Evolutionary conservation across 2,888 invertebrate genomes (phyloP).

Genomic region (Amiota communis): DNA sequence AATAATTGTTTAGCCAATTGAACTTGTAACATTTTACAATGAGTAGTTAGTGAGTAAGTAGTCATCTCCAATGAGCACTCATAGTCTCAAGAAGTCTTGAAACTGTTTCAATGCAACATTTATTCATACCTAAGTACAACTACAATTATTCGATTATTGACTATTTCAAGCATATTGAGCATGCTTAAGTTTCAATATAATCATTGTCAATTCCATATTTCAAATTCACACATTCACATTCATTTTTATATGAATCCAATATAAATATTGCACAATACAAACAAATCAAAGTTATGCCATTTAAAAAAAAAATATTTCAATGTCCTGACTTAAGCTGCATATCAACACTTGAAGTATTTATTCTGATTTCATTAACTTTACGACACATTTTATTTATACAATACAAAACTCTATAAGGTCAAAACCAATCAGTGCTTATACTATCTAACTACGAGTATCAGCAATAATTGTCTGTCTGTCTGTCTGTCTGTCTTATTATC

Average conservation of each 20-base stretch:
- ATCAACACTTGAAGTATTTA: constrained; percentile 9
- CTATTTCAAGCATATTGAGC: constrained; percentile 38
- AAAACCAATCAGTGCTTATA: constrained; percentile 26
- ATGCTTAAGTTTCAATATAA: neutral
- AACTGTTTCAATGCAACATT: constrained; percentile 52
- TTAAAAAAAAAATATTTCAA: constrained; percentile 59
- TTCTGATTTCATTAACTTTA: neutral
- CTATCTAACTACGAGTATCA: too few species aligned
- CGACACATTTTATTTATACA: neutral
- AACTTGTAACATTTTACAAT: constrained; percentile 32
- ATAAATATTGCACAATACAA: constrained; percentile 6
- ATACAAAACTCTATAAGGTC: constrained; percentile 31
- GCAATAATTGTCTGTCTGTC: too few species aligned
- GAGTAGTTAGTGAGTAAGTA: neutral
- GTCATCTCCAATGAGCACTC: neutral
- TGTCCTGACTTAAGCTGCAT: constrained; percentile 49
- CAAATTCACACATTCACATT: neutral
- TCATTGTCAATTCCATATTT: constrained; percentile 35
- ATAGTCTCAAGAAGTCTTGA: constrained; percentile 3
- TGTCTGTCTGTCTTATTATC: too few species aligned
- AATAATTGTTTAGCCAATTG: constrained; percentile 13
- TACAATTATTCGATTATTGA: constrained; percentile 47
- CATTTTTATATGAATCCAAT: too few species aligned
- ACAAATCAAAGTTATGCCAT: constrained; percentile 44
- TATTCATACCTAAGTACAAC: constrained; percentile 8